Evolutionary conservation across 2,888 invertebrate genomes (phyloP).

Genomic region (Platerodrilus igneus): DNA sequence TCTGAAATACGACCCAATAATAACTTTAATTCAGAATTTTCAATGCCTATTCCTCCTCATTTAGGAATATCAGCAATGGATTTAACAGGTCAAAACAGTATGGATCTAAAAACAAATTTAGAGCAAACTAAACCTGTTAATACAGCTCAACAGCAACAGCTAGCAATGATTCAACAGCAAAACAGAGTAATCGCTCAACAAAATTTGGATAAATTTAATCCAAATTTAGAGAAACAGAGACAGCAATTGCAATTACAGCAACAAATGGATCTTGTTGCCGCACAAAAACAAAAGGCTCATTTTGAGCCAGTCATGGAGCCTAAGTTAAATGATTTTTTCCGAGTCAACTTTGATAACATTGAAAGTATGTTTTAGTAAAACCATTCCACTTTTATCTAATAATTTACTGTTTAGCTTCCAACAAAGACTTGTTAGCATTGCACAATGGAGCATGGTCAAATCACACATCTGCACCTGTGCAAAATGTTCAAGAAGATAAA

Average conservation of each 20-base stretch:
- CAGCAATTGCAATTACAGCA: conserved; percentile 49
- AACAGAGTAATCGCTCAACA: conserved; percentile 56
- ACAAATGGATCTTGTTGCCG: conserved; percentile 39
- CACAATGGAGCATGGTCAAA: conserved; percentile 64
- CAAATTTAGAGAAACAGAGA: conserved; percentile 54
- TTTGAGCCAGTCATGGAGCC: conserved; percentile 54
- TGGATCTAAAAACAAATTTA: conserved; percentile 38
- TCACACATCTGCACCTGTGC: conserved; percentile 16
- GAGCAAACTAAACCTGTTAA: conserved; percentile 45
- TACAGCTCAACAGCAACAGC: conserved; percentile 55
- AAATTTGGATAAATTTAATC: conserved; percentile 58
- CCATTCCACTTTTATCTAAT: conserved; percentile 32
- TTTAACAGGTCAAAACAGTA: conserved; percentile 41
- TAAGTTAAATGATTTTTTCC: conserved; percentile 67
- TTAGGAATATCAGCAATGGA: conserved; percentile 44
- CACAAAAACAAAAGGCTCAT: conserved; percentile 44
- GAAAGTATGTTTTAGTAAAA: conserved; percentile 51
- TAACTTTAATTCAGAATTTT: conserved; percentile 38
- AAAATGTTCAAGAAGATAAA: conserved; percentile 39
- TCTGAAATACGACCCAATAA: conserved; percentile 41
- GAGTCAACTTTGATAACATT: conserved; percentile 67
- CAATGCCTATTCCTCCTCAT: conserved; percentile 41
- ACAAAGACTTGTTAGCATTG: conserved; percentile 62
- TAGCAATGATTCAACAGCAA: conserved; percentile 62
- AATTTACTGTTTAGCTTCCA: conserved; percentile 47